phyloP scores from a whole-genome alignment of 2,888 invertebrate species.

The Eumacrocentrus americanus region DNA sequence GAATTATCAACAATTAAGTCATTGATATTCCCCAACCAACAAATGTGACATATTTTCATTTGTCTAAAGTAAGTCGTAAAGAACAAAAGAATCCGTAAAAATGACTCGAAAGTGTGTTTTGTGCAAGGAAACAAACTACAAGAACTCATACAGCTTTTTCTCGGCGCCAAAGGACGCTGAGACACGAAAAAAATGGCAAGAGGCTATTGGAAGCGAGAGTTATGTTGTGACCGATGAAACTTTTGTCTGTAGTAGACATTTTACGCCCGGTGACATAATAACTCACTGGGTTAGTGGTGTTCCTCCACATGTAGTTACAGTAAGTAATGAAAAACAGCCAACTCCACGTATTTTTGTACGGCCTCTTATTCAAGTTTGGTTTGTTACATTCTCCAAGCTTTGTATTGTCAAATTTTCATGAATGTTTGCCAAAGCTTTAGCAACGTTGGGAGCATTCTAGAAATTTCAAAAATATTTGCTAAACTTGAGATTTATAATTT shows the following conservation, averaged over 20 bases:
- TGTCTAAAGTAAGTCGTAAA: too few species aligned
- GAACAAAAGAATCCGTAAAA: conserved; percentile 15
- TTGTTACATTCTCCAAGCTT: not conserved
- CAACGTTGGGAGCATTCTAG: too few species aligned
- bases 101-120: conserved; percentile 57
- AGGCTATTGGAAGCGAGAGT: conserved; percentile 51
- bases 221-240: conserved; percentile 54
- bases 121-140: conserved; percentile 56
- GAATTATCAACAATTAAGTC: too few species aligned
- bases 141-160: conserved; percentile 54
- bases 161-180: conserved; percentile 56
- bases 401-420: not conserved
- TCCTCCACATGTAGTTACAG: conserved; percentile 55
- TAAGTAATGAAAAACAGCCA: conserved; percentile 38
- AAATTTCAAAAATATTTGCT: too few species aligned
- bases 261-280: conserved; percentile 52
- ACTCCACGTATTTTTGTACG: too few species aligned
- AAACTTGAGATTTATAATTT: too few species aligned
- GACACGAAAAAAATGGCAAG: conserved; percentile 53
- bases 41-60: too few species aligned
- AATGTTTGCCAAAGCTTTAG: too few species aligned
- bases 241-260: conserved; percentile 57
- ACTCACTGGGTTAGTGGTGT: conserved; percentile 58
- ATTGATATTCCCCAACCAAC: too few species aligned
- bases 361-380: not conserved